A percentile compares a stretch with the other conserved stretches of the same genome.
phyloP scores from a whole-genome alignment of 2,113 vertebrate species.

The Turdus rufiventris region DNA sequence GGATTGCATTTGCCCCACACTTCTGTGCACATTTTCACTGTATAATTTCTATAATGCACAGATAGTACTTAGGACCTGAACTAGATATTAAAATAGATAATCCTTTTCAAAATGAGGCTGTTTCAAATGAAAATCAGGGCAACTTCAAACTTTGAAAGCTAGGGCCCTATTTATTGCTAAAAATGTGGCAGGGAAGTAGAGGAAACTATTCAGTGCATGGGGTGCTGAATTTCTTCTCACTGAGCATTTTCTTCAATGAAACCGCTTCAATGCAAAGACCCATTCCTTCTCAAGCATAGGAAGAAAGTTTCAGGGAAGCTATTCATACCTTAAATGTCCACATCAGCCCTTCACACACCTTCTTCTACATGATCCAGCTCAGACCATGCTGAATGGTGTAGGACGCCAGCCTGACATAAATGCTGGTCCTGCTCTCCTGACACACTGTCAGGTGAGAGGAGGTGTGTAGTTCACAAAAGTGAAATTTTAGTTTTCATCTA shows the following conservation, averaged over 20 bases:
- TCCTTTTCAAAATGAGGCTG: background rate
- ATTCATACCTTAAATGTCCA: background rate
- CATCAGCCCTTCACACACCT: background rate
- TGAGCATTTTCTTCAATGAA: background rate
- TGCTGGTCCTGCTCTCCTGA: background rate
- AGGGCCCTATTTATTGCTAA: background rate
- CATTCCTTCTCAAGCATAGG: background rate
- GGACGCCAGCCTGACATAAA: background rate
- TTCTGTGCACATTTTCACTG: background rate
- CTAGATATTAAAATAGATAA: conserved; percentile 11
- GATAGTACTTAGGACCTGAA: background rate
- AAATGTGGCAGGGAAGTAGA: background rate
- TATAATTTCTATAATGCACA: background rate
- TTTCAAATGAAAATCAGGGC: background rate
- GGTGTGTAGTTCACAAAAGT: background rate
- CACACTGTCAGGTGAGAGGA: background rate
- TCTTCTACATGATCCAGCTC: background rate
- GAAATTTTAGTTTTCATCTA: background rate
- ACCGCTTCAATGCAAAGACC: background rate
- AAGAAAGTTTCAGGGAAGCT: background rate
- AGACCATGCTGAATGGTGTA: background rate
- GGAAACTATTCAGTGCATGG: background rate
- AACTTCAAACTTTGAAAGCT: background rate
- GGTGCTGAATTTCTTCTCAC: background rate
- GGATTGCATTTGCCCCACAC: background rate